Percentiles rank a stretch among this genome's conserved stretches.
These are phyloP conservation scores for Apotomis capreana DNA, from an alignment of 2,888 invertebrate species.

Conservation along the genomic window DNA sequence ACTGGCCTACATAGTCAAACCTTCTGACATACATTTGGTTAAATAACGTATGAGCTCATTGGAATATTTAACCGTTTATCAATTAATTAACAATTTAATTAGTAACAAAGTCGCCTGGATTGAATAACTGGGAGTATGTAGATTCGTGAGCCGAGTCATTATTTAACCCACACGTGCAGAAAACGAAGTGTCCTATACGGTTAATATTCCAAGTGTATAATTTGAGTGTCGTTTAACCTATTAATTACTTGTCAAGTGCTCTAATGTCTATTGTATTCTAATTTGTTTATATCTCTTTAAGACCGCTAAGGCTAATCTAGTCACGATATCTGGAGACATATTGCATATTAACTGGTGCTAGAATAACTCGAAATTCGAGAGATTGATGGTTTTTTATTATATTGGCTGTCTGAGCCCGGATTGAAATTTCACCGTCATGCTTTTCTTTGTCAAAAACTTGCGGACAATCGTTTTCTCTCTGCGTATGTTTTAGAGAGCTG, in stretches of 20 bases:
- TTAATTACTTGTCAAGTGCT: constrained; percentile 73
- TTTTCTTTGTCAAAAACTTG: constrained; percentile 15
- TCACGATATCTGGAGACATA: constrained; percentile 71
- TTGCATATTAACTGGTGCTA: constrained; percentile 46
- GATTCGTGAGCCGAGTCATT: constrained; percentile 3
- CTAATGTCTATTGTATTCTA: constrained; percentile 78
- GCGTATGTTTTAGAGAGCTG: constrained; percentile 20
- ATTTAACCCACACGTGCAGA: constrained; percentile 8
- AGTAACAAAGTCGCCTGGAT: neutral
- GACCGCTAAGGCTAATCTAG: constrained; percentile 69
- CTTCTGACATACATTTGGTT: too few species aligned
- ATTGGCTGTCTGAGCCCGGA: constrained; percentile 10
- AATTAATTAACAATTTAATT: neutral
- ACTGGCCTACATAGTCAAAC: too few species aligned
- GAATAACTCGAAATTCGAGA: constrained; percentile 42
- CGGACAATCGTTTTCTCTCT: constrained; percentile 14
- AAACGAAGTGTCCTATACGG: neutral
- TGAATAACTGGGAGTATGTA: constrained; percentile 9
- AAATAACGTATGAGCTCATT: neutral
- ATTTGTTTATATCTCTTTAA: constrained; percentile 70
- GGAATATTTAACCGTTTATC: neutral
- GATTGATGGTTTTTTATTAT: constrained; percentile 42
- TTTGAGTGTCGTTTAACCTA: constrained; percentile 50
- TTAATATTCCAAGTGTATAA: constrained; percentile 19
- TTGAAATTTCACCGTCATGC: constrained; percentile 11